Base-by-base conservation (phyloP, 2,888 invertebrate genomes). In the Drosophila seclusa region DNA sequence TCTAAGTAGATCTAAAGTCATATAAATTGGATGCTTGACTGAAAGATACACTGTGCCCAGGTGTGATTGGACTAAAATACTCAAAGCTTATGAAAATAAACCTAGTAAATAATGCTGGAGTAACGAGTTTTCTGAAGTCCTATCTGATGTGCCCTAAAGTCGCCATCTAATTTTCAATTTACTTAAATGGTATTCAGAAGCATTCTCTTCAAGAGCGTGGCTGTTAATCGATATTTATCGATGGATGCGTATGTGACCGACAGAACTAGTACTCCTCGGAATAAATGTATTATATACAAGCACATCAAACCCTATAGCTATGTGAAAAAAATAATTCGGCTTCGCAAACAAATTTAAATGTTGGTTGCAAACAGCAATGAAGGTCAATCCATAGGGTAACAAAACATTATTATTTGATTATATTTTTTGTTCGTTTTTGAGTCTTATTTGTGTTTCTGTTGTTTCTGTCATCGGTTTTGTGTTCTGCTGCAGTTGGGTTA, bases 281-380 rank as follows among this genome's bases (percentile, higher is more conserved):
- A 2, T 45, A 21, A 7, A 8, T 36, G 16, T 45, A 7, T 13
- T 16, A 45, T 2, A 24, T 16, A 16, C 2, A 24, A 45, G 45
- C 45, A 24, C 3, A 27, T 13, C n/a, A 21, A 31, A 40, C 29
- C 21, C 4, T 18, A 4, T 5, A 13, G 0, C 1, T 52, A 45
- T 29, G 21, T 16, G 13, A 10, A 18, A 3, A 31, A 24, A 58
- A 34, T 60, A 61, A 32, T 45, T 54, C 49, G 63, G 66, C 42
- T 64, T 66, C 58, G 68, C 64, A 76, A 87, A 66, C 76, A 88
- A 87, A 86, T 87, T 73, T 76, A 86, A 87, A 87, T 87, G 83
- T 85, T 79, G 81, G 77, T 75, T 85, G 87, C 78, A 78, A 68
- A 67, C 64, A 69, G 76, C 75, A 81, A 81, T 81, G 86, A 87